Percentiles rank a stretch among this genome's conserved stretches.
These are phyloP conservation scores for Drosophila macrospina DNA, from an alignment of 2,888 invertebrate species.

Conservation along the genomic window DNA sequence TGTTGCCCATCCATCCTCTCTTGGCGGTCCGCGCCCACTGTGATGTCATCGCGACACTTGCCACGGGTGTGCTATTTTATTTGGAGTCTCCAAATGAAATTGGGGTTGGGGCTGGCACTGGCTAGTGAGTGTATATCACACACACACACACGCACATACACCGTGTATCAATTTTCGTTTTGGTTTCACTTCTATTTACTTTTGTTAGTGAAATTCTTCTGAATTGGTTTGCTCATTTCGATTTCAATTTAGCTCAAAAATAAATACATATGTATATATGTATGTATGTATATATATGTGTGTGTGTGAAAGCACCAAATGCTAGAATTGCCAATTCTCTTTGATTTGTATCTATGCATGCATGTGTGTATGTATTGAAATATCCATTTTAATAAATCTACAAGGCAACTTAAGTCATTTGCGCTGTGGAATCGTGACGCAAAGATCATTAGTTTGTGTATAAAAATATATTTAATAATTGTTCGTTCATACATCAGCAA, in stretches of 20 bases:
- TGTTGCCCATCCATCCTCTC: conserved; percentile 29
- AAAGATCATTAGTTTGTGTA: conserved; percentile 6
- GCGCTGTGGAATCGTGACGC: conserved; percentile 26
- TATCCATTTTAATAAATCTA: conserved; percentile 35
- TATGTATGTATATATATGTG: neutral
- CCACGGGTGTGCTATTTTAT: conserved; percentile 34
- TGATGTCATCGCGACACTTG: conserved; percentile 66
- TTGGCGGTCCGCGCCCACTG: conserved; percentile 27
- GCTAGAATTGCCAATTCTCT: conserved; percentile 30
- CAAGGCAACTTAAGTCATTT: conserved; percentile 45
- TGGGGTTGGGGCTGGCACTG: conserved; percentile 8
- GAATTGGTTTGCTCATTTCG: conserved; percentile 49
- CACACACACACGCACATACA: conserved; percentile 8
- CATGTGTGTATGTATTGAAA: conserved; percentile 21
- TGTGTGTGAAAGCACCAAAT: conserved; percentile 11
- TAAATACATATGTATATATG: conserved; percentile 13
- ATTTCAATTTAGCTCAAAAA: conserved; percentile 45
- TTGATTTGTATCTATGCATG: too few relatives aligned
- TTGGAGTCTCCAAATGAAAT: conserved; percentile 1
- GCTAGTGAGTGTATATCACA: neutral
- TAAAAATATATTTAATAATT: neutral
- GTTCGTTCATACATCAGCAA: conserved; percentile 3
- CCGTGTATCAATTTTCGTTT: conserved; percentile 64
- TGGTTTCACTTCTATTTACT: conserved; percentile 53
- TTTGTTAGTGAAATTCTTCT: conserved; percentile 55